Evolutionary conservation across 2,888 invertebrate genomes (phyloP), one percentile per base, ranked within the genome.

Genomic region (Molorchus minor): DNA sequence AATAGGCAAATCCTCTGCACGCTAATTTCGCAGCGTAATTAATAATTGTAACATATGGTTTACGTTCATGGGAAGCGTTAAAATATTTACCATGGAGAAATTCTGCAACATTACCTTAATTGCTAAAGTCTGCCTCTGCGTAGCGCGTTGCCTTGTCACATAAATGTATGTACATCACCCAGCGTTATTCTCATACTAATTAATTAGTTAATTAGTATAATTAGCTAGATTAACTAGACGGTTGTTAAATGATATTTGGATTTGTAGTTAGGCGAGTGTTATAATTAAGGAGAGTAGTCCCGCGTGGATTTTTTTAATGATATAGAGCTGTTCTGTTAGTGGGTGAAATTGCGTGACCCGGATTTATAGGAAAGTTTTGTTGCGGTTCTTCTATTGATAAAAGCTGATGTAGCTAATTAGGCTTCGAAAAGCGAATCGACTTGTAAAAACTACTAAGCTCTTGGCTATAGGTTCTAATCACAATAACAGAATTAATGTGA

Each of bases 191-290:
- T 70, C 59, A 74, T 77, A 77, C 77, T 56, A 63, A 63, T 78
- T 78, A 78, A 78, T 78, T 79, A 78, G 76, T 76, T 78, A 78
- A 79, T 78, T 78, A 78, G 76, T 68, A 73, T 77, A 78, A 78
- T 79, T 79, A 78, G 74, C 73, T 74, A 75, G 75, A 75, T 73
- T 76, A 70, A 69, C 72, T 72, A 71, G 47, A 54, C 58, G 56
- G 41, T 52, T 43, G 41, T 44, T 40, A 43, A 70, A 71, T 64
- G 21, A 38, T 30, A 13, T 44, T 44, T 13, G 35, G 20, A 35
- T 38, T 15, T 15, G 30, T 38, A 13, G 17, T 25, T 33, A 3
- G 12, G 33, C 33, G 12, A 25, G 25, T 25, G 8, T 25, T 10
- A 33, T 33, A 33, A 33, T 10, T 33, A 33, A 33, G 12, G 33